phyloP scores from a whole-genome alignment of 2,888 invertebrate species.

The Alsophila aescularia region DNA sequence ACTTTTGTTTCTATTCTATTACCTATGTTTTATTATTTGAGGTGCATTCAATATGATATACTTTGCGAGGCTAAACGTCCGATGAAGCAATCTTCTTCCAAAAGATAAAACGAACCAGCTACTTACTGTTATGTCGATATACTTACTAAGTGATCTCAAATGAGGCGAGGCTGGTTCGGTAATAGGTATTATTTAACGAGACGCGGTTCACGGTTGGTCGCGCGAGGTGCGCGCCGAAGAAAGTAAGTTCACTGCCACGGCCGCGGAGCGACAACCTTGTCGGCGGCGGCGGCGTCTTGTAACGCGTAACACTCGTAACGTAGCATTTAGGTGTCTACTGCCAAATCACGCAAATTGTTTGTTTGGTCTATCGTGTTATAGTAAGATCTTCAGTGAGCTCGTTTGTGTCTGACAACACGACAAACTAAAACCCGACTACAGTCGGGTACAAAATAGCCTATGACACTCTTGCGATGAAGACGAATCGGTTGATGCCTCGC shows the following conservation, averaged over 20 bases:
- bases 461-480: too few species aligned
- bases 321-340: constrained; percentile 55
- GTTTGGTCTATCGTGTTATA: not conserved
- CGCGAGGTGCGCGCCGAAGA: constrained; percentile 62
- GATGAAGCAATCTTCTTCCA: too few species aligned
- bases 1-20: too few species aligned
- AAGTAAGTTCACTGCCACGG: constrained; percentile 84
- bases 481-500: too few species aligned
- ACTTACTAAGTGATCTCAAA: constrained; percentile 27
- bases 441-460: too few species aligned
- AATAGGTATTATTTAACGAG: constrained; percentile 52
- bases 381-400: not conserved
- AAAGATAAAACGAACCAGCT: not conserved
- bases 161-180: constrained; percentile 43
- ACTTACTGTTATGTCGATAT: constrained; percentile 5
- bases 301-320: too few species aligned
- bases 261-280: constrained; percentile 79
- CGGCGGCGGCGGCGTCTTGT: too few species aligned
- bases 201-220: constrained; percentile 67
- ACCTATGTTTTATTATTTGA: too few species aligned
- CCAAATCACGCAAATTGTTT: constrained; percentile 45
- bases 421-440: too few species aligned
- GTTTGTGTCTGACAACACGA: not conserved
- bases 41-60: too few species aligned
- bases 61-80: too few species aligned